Conservation (phyloP, 2,888 invertebrate species). For the Hirtodrosophila alboralis region DNA sequence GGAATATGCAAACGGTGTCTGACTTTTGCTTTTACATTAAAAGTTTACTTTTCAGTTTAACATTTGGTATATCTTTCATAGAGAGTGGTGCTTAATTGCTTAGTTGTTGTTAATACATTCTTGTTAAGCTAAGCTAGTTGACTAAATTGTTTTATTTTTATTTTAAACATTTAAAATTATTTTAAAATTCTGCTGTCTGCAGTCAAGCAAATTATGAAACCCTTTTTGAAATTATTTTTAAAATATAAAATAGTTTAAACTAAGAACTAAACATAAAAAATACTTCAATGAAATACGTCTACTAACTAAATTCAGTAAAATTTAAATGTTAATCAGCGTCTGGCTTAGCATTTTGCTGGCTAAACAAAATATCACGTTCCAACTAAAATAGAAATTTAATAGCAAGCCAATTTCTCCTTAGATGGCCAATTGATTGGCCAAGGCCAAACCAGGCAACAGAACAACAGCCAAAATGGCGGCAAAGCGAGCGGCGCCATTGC, state of each 20-base stretch:
- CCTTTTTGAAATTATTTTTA: slow-evolving; percentile 14
- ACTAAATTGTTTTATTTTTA: slow-evolving; percentile 16
- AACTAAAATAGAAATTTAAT: slow-evolving; percentile 61
- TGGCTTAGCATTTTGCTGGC: slow-evolving; percentile 41
- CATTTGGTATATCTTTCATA: slow-evolving; percentile 16
- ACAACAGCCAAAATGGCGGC: slow-evolving; percentile 47
- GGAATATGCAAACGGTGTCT: slow-evolving; percentile 31
- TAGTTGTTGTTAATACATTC: slow-evolving; percentile 20
- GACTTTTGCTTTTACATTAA: slow-evolving; percentile 51
- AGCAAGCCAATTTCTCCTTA: slow-evolving; percentile 35
- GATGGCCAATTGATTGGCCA: slow-evolving; percentile 49
- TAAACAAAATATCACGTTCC: slow-evolving; percentile 76
- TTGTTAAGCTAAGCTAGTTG: slow-evolving; percentile 30
- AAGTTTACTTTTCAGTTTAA: slow-evolving; percentile 30
- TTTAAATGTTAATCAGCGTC: slow-evolving; percentile 58
- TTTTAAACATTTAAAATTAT: slow-evolving; percentile 17
- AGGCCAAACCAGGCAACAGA: slow-evolving; percentile 53
- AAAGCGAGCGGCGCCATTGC: slow-evolving; percentile 69
- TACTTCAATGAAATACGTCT: slow-evolving; percentile 16
- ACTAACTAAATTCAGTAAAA: slow-evolving; percentile 50
- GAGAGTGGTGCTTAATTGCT: slow-evolving; percentile 29
- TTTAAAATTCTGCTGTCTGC: slow-evolving; percentile 15
- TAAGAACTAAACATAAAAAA: slow-evolving; percentile 23
- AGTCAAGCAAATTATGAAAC: slow-evolving; percentile 32
- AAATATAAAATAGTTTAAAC: slow-evolving; percentile 13